These are phyloP conservation scores for Helleia helle DNA, from an alignment of 2,888 invertebrate species.

Conservation along the genomic window DNA sequence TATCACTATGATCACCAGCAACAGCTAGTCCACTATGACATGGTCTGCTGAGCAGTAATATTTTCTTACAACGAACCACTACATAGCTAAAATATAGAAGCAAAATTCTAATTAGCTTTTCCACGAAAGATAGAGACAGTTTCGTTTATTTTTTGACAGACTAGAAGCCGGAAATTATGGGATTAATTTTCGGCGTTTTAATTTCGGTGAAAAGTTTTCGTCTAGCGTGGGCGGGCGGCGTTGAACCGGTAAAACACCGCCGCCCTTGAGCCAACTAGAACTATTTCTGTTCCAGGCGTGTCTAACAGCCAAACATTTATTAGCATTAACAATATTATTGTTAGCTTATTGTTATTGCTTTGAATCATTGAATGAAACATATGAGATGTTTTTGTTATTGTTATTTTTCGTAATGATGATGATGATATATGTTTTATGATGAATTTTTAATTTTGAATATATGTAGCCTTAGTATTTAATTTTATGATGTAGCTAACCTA, in stretches of 20 bases:
- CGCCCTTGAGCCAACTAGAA: conserved; percentile 35
- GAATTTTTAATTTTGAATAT: too few relatives aligned
- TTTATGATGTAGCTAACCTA: too few relatives aligned
- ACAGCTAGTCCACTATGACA: too few relatives aligned
- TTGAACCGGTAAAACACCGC: conserved; percentile 20
- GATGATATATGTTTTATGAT: too few relatives aligned
- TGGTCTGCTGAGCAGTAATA: too few relatives aligned
- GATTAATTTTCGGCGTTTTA: conserved; percentile 33
- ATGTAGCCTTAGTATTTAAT: too few relatives aligned
- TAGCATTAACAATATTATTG: conserved; percentile 17
- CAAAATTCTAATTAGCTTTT: conserved; percentile 9
- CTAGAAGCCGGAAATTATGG: conserved; percentile 1
- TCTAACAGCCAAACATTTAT: conserved; percentile 19
- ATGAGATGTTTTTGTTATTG: too few relatives aligned
- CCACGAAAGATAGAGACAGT: conserved; percentile 10
- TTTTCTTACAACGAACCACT: too few relatives aligned
- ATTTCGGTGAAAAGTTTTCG: conserved; percentile 34
- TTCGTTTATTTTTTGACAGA: conserved; percentile 1
- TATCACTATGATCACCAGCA: too few relatives aligned
- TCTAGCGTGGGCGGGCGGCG: conserved; percentile 27
- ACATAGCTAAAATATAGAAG: background rate
- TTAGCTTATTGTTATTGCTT: conserved; percentile 9
- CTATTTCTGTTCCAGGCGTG: conserved; percentile 18
- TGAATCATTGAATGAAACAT: too few relatives aligned
- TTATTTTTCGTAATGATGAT: too few relatives aligned